Base-by-base conservation (phyloP, 2,888 invertebrate genomes). In the Andrena trimmerana region DNA sequence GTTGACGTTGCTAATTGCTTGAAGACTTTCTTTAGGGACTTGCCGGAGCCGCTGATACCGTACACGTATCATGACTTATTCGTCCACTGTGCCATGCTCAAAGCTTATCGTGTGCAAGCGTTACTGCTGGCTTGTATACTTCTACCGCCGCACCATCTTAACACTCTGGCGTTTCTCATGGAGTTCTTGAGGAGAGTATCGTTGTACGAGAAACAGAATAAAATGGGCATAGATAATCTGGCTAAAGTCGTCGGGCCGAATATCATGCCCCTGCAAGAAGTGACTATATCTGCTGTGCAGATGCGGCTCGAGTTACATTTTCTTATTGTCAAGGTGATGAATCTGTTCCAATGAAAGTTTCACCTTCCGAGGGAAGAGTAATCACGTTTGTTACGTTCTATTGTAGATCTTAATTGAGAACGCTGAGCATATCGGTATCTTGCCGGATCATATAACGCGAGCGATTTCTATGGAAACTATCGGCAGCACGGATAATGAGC, bases 241-340 rank as follows among this genome's bases (percentile, higher is more conserved):
- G 97, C 98, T 1, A 97, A 98, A 86, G 97, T 98, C 36, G 95
- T 98, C 92, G 97, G 97, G 0, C 98, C 98, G 0, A 97, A 97
- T 91, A 95, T 98, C 70, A 97, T 98, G 96, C 98, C 98, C 0
- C 94, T 97, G 13, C 96, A 96, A 70, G 96, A 96, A 83, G 95
- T 96, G 27, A 95, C 93, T 0, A 93, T 94, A 90, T 83, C 92
- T 3, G 93, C 96, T n/a, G 95, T 96, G 63, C 94, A 96, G 83
- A 95, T 95, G 84, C 94, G 97, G 86, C 94, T 97, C 75, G 96
- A 96, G 71, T 96, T 96, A 90, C 97, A 97, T 94, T 96, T 97
- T 48, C 95, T 96, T 92, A 95, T 97, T 90, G 95, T 97, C 67
- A 96, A 97, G 95, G 97, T 97, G 84, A 80, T 31, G 33, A 6